Conservation (phyloP, 1,140 invertebrate genomes). For the Orussus abietinus region DNA sequence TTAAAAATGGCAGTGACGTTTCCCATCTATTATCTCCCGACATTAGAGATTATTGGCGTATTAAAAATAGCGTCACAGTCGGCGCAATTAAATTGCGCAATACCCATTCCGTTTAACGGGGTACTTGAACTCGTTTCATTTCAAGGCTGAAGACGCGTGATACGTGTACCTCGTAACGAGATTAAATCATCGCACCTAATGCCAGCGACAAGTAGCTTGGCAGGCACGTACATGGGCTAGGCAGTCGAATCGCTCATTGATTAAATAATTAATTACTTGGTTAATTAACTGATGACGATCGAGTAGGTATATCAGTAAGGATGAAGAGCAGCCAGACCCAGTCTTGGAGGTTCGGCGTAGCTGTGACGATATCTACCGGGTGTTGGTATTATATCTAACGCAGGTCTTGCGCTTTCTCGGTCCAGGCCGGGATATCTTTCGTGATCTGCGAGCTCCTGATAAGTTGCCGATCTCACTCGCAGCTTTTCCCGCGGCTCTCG, state of each 20-base stretch:
- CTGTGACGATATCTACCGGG: conserved; percentile 54
- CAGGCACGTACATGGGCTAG: too few relatives aligned
- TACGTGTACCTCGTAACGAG: too few relatives aligned
- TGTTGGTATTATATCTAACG: conserved; percentile 43
- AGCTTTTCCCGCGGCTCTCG: conserved; percentile 32
- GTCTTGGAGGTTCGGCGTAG: conserved; percentile 54
- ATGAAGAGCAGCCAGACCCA: conserved; percentile 54
- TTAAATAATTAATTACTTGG: conserved; percentile 33
- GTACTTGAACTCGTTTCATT: too few relatives aligned
- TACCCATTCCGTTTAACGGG: too few relatives aligned
- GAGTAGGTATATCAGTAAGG: conserved; percentile 42
- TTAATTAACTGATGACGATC: conserved; percentile 22
- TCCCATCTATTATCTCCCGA: too few relatives aligned
- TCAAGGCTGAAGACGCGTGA: too few relatives aligned
- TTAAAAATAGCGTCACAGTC: too few relatives aligned
- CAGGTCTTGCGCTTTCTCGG: conserved; percentile 53
- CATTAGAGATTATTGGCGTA: too few relatives aligned
- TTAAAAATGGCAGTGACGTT: too few relatives aligned
- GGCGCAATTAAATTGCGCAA: too few relatives aligned
- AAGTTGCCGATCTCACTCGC: conserved; percentile 40
- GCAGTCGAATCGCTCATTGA: conserved; percentile 16
- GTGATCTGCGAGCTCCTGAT: conserved; percentile 56
- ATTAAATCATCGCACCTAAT: too few relatives aligned
- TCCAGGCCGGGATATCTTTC: conserved; percentile 57
- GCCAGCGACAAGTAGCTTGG: too few relatives aligned